A percentile compares a stretch with the other conserved stretches of the same genome.
These are phyloP conservation scores for Nephrotoma guestfalica DNA, from an alignment of 2,888 invertebrate genomes.

Conservation along the genomic window DNA sequence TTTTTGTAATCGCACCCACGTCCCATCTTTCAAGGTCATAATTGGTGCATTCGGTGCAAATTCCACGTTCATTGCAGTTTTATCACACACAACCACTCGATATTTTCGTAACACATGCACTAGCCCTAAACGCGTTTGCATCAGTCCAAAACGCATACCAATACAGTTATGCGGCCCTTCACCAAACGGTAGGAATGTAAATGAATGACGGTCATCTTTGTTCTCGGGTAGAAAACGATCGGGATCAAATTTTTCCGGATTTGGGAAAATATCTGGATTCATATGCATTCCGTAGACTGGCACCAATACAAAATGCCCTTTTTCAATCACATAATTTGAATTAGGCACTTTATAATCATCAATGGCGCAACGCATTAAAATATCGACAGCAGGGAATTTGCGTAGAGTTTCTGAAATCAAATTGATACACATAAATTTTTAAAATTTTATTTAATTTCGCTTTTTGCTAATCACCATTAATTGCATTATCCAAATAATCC, in stretches of 20 bases:
- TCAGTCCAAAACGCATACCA: too few relatives aligned
- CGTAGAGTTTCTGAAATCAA: slow-evolving; percentile 31
- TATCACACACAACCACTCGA: slow-evolving; percentile 13
- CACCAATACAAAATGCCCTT: slow-evolving; percentile 34
- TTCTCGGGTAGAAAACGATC: slow-evolving; percentile 39
- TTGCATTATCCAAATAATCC: slow-evolving; percentile 7
- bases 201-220: slow-evolving; percentile 20
- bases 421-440: background rate
- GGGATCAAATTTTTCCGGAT: slow-evolving; percentile 41
- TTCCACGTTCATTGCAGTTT: slow-evolving; percentile 7
- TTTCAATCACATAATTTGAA: slow-evolving; percentile 30
- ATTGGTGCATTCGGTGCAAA: background rate
- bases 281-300: slow-evolving; percentile 38
- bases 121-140: too few relatives aligned
- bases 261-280: slow-evolving; percentile 38
- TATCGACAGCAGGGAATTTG: slow-evolving; percentile 30
- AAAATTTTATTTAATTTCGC: too few relatives aligned
- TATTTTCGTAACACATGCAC: too few relatives aligned
- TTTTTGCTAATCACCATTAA: slow-evolving; percentile 8
- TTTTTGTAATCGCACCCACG: slow-evolving; percentile 9
- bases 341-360: slow-evolving; percentile 25
- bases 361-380: slow-evolving; percentile 24
- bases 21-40: background rate
- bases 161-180: too few relatives aligned
- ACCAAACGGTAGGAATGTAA: background rate